phyloP scores from a whole-genome alignment of 2,888 invertebrate genomes.

The Pyrgus malvae region DNA sequence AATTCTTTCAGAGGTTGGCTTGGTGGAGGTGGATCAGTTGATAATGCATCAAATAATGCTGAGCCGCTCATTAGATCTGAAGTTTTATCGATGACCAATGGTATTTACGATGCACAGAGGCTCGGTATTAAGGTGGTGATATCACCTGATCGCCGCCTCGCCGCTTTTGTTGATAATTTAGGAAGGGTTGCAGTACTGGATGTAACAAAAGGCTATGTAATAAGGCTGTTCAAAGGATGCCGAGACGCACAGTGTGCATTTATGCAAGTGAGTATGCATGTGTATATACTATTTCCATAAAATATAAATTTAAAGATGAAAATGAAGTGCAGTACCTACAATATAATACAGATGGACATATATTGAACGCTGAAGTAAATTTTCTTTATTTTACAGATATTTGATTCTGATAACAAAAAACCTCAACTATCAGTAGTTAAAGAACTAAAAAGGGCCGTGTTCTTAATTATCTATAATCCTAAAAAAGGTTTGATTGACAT shows the following conservation, averaged over 20 bases:
- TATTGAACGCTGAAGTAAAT: no score
- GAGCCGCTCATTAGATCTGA: conserved; percentile 85
- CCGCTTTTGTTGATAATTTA: conserved; percentile 91
- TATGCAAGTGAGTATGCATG: conserved; percentile 88
- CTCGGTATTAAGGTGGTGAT: conserved; percentile 86
- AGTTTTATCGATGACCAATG: conserved; percentile 89
- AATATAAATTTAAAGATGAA: no score
- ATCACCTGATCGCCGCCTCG: conserved; percentile 90
- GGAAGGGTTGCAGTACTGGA: conserved; percentile 95
- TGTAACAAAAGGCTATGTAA: conserved; percentile 87
- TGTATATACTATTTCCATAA: no score
- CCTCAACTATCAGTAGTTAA: conserved; percentile 66
- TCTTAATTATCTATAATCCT: conserved; percentile 96
- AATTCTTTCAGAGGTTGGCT: conserved; percentile 66
- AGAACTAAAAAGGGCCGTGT: conserved; percentile 85
- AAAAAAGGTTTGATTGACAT: conserved; percentile 96
- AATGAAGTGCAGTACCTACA: no score
- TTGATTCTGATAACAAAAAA: conserved; percentile 68
- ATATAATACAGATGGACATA: not conserved
- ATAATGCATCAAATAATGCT: conserved; percentile 47
- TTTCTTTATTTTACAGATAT: conserved; percentile 56
- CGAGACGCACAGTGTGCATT: conserved; percentile 97
- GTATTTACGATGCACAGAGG: conserved; percentile 90
- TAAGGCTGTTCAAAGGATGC: conserved; percentile 97
- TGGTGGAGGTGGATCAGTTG: conserved; percentile 60